phyloP scores from a whole-genome alignment of 2,888 invertebrate species.

The Caenorhabditis angaria region DNA sequence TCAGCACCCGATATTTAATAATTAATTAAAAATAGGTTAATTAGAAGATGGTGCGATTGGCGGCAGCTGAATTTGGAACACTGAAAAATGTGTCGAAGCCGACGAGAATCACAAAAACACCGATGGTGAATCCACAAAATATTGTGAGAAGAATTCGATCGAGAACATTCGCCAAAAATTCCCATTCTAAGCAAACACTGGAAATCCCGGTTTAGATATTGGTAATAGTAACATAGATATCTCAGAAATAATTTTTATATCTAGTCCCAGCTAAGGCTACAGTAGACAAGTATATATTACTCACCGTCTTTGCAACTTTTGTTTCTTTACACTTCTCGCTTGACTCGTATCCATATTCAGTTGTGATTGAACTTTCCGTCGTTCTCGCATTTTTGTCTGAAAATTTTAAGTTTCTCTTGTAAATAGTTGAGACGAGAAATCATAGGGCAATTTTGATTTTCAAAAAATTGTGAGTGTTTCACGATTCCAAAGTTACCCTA shows the following conservation, averaged over 20 bases:
- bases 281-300: background rate
- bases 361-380: conserved; percentile 36
- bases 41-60: conserved; percentile 1
- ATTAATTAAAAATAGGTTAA: no score
- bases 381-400: conserved; percentile 40
- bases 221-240: no score
- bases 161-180: conserved; percentile 68
- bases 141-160: conserved; percentile 66
- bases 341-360: conserved; percentile 50
- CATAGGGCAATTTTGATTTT: background rate
- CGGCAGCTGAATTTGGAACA: conserved; percentile 14
- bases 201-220: no score
- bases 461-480: no score
- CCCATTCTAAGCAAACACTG: conserved; percentile 70
- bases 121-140: conserved; percentile 61
- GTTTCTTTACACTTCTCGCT: conserved; percentile 61
- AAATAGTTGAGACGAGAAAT: no score
- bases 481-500: no score
- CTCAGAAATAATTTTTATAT: no score
- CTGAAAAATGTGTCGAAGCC: conserved; percentile 59
- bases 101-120: conserved; percentile 62
- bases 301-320: conserved; percentile 68
- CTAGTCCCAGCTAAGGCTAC: background rate
- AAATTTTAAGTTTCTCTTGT: conserved; percentile 5
- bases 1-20: background rate